These are phyloP conservation scores for Phaethornis superciliosus DNA, from an alignment of 2,113 vertebrate genomes.

Conservation along the genomic window DNA sequence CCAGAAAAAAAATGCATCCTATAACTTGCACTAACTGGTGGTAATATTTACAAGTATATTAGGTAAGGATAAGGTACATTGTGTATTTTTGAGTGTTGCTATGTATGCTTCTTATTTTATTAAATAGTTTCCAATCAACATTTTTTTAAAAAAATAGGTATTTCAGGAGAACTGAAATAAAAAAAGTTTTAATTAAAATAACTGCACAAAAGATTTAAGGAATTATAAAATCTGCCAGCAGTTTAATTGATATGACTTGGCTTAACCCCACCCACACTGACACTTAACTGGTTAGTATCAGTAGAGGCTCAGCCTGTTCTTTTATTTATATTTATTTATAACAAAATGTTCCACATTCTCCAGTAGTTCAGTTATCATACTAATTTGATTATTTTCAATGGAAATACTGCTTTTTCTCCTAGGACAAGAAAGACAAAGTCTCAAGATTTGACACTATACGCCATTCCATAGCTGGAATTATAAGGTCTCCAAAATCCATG, in stretches of 20 bases:
- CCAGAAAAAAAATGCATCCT: background rate
- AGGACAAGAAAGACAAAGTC: constrained; percentile 95
- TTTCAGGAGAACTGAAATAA: background rate
- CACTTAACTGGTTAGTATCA: background rate
- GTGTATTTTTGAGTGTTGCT: accelerated
- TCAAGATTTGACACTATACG: constrained; percentile 95
- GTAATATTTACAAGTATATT: background rate
- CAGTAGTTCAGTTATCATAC: background rate
- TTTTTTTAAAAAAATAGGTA: background rate
- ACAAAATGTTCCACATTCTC: background rate
- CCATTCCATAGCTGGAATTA: constrained; percentile 94
- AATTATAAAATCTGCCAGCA: background rate
- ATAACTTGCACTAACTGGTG: background rate
- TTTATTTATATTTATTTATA: too few species aligned
- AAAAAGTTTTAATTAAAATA: background rate
- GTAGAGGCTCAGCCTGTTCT: background rate
- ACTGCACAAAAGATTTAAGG: background rate
- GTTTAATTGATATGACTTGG: background rate
- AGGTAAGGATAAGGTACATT: background rate
- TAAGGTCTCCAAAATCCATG: constrained; percentile 90
- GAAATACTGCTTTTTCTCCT: constrained; percentile 25
- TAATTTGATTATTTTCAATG: background rate
- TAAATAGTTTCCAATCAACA: background rate
- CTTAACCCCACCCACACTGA: background rate
- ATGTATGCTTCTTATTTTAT: accelerated